Percentiles rank a stretch among this genome's conserved stretches.
Conservation (phyloP, 1,140 invertebrate genomes). For the Caenorhabditis tropicalis region DNA sequence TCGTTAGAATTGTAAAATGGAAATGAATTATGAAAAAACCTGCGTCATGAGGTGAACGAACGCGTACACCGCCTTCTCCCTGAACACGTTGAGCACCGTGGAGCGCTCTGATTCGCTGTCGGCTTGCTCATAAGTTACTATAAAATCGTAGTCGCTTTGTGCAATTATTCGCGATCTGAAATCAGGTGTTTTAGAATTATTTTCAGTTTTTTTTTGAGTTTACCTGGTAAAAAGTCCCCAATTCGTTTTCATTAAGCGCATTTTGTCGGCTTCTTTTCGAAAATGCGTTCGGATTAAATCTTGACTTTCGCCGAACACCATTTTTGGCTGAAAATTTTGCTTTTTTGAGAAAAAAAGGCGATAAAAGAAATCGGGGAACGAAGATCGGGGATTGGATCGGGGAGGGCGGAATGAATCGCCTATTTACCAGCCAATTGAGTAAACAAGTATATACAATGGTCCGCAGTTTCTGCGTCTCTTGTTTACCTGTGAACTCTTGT, state of each 20-base stretch:
- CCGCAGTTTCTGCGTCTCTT: too few species aligned
- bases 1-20: slow-evolving; percentile 70
- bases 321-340: too few species aligned
- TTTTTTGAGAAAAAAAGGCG: too few species aligned
- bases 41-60: slow-evolving; percentile 2
- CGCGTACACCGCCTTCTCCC: slow-evolving; percentile 8
- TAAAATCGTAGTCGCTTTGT: slow-evolving; percentile 14
- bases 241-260: slow-evolving; percentile 1
- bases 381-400: too few species aligned
- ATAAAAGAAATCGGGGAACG: too few species aligned
- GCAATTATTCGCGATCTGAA: slow-evolving; percentile 21
- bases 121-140: slow-evolving; percentile 16
- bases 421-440: too few species aligned
- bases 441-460: too few species aligned
- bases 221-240: slow-evolving; percentile 23
- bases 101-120: not conserved
- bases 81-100: not conserved
- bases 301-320: slow-evolving; percentile 9
- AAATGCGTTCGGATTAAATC: slow-evolving; percentile 15
- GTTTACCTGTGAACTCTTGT: too few species aligned
- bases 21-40: not conserved
- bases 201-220: not conserved
- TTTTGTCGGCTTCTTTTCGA: slow-evolving; percentile 23
- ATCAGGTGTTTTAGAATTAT: not conserved
- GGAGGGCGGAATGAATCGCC: too few species aligned